phyloP scores from a whole-genome alignment of 2,888 invertebrate species.

The Epicampocera succincta region DNA sequence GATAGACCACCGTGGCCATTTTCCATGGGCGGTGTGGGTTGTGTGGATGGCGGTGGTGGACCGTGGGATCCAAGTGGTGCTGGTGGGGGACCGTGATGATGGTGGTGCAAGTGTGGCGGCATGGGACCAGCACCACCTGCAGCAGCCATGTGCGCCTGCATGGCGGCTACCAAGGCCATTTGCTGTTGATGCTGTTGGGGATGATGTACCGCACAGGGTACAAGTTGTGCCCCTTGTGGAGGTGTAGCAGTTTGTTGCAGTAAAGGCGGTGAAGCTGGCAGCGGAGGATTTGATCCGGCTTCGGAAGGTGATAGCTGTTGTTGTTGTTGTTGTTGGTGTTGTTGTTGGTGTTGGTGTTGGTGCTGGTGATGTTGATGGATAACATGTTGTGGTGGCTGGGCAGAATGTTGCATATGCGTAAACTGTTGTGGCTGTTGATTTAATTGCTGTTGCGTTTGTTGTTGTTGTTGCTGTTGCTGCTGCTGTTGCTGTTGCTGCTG shows the following conservation, averaged over 20 bases:
- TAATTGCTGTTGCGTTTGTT: constrained; percentile 68
- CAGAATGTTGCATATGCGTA: constrained; percentile 64
- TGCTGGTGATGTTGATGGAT: constrained; percentile 64
- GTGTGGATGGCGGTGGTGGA: constrained; percentile 63
- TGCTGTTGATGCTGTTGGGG: constrained; percentile 79
- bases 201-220: constrained; percentile 78
- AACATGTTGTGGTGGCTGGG: constrained; percentile 66
- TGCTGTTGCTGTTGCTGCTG: constrained; percentile 70
- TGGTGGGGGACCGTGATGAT: constrained; percentile 71
- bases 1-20: constrained; percentile 74
- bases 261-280: constrained; percentile 79
- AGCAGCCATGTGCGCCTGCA: constrained; percentile 76
- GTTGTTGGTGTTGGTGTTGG: constrained; percentile 51
- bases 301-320: constrained; percentile 78
- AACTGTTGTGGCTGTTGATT: constrained; percentile 65
- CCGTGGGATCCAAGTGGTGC: constrained; percentile 52
- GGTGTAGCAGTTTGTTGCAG: constrained; percentile 78
- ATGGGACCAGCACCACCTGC: constrained; percentile 68
- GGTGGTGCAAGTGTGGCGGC: constrained; percentile 71
- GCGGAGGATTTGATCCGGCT: constrained; percentile 77
- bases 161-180: constrained; percentile 79
- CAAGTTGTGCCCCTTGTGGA: constrained; percentile 78
- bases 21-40: constrained; percentile 72
- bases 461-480: constrained; percentile 54
- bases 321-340: constrained; percentile 63